Percentiles rank a stretch among this genome's conserved stretches.
Conservation (phyloP, 2,888 invertebrate genomes). For the Pemphredon lugubris region DNA sequence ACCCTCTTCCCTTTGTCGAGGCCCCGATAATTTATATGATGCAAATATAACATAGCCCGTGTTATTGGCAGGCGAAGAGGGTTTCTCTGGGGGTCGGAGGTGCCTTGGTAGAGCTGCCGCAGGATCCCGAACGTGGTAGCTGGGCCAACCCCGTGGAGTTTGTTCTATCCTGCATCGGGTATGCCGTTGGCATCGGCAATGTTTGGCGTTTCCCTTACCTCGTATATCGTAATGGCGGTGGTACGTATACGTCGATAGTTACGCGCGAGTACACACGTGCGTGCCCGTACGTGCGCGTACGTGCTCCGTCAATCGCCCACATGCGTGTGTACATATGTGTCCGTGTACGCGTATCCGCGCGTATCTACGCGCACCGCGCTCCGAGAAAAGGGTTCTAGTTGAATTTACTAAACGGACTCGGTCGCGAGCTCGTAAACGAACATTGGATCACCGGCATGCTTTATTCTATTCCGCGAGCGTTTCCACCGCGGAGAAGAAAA, state of each 20-base stretch:
- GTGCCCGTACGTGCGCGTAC: not conserved
- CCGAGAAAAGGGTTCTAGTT: conserved; percentile 24
- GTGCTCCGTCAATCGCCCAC: not conserved
- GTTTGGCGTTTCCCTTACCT: conserved; percentile 91
- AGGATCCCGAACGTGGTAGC: conserved; percentile 80
- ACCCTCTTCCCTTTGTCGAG: conserved; percentile 18
- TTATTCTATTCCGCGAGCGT: conserved; percentile 32
- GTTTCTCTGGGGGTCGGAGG: conserved; percentile 72
- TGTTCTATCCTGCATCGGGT: conserved; percentile 88
- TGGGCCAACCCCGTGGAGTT: conserved; percentile 88
- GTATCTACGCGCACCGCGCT: not conserved
- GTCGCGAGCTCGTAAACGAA: conserved; percentile 39
- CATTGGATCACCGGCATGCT: conserved; percentile 51
- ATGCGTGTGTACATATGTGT: not conserved
- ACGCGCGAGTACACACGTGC: not conserved
- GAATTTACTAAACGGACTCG: conserved; percentile 38
- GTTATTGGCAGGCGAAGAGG: conserved; percentile 72
- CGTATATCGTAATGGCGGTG: conserved; percentile 90
- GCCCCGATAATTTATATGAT: conserved; percentile 55
- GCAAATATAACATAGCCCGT: conserved; percentile 58
- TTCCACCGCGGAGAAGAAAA: not conserved
- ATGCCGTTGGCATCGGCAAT: conserved; percentile 90
- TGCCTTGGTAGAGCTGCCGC: conserved; percentile 68
- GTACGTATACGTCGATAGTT: conserved; percentile 81
- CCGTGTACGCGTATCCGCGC: conserved; percentile 1